These are phyloP conservation scores for Conus canariensis DNA, from an alignment of 2,888 invertebrate species.

Conservation along the genomic window DNA sequence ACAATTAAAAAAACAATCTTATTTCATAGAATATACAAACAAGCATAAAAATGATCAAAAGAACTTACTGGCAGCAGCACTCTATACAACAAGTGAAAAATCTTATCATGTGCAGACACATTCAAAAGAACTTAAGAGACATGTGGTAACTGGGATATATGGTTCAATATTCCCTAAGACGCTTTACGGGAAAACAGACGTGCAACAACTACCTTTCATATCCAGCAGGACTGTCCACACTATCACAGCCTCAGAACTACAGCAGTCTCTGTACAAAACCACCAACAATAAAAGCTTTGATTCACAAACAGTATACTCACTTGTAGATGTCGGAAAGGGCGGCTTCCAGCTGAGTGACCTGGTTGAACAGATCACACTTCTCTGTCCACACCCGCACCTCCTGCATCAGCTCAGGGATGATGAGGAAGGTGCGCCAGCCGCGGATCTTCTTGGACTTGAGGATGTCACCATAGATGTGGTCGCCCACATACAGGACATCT, in stretches of 20 bases:
- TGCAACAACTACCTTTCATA: too few relatives aligned
- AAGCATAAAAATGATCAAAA: too few relatives aligned
- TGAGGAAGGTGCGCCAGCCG: slow-evolving; percentile 99
- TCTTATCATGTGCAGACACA: too few relatives aligned
- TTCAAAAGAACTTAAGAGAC: too few relatives aligned
- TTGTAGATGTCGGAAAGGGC: slow-evolving; percentile 96
- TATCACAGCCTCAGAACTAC: too few relatives aligned
- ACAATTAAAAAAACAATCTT: neutral
- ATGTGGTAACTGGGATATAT: too few relatives aligned
- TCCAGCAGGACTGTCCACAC: too few relatives aligned
- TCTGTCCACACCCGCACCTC: slow-evolving; percentile 99
- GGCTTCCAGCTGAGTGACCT: slow-evolving; percentile 91
- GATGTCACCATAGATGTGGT: slow-evolving; percentile 99
- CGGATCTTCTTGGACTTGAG: slow-evolving; percentile 98
- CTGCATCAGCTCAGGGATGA: slow-evolving; percentile 96
- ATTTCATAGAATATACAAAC: neutral
- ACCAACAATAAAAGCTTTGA: neutral
- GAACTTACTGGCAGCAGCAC: too few relatives aligned
- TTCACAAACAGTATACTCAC: slow-evolving; percentile 80
- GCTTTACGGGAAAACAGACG: too few relatives aligned
- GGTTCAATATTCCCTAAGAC: too few relatives aligned
- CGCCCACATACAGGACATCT: slow-evolving; percentile 98
- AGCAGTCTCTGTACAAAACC: neutral
- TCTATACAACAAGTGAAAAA: too few relatives aligned
- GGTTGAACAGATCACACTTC: slow-evolving; percentile 94